Conservation (phyloP, 2,888 invertebrate species). For the Tiliacea citrago region DNA sequence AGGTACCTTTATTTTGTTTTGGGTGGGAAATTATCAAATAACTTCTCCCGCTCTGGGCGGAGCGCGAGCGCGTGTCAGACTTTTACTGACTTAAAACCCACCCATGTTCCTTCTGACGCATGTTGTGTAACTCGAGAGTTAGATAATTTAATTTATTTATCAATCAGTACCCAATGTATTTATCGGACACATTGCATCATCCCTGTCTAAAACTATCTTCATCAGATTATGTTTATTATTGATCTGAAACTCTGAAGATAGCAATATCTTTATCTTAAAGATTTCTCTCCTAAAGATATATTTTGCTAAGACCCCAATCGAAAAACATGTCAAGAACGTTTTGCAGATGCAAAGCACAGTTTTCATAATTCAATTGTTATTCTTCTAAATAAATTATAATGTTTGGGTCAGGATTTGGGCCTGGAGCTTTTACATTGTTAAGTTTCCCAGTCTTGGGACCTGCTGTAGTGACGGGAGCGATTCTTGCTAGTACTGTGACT, state of each 20-base stretch:
- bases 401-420: conserved; percentile 70
- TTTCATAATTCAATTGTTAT: conserved; percentile 39
- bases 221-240: conserved; percentile 27
- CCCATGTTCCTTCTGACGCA: no score
- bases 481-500: conserved; percentile 65
- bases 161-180: background rate
- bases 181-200: conserved; percentile 14
- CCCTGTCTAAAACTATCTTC: conserved; percentile 36
- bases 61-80: no score
- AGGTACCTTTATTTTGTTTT: no score
- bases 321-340: conserved; percentile 49
- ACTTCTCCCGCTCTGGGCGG: no score
- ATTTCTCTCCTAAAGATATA: conserved; percentile 50
- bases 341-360: conserved; percentile 23
- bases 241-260: conserved; percentile 49
- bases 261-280: conserved; percentile 42
- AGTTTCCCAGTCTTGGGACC: conserved; percentile 74
- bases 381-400: conserved; percentile 44
- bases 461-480: conserved; percentile 68
- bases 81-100: no score
- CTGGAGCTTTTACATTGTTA: conserved; percentile 67
- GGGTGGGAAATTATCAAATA: no score
- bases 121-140: no score
- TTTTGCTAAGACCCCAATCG: conserved; percentile 38
- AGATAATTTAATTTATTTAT: background rate